Evolutionary conservation across 2,888 invertebrate species (phyloP).

Genomic region (Tromatobia lineatoria): DNA sequence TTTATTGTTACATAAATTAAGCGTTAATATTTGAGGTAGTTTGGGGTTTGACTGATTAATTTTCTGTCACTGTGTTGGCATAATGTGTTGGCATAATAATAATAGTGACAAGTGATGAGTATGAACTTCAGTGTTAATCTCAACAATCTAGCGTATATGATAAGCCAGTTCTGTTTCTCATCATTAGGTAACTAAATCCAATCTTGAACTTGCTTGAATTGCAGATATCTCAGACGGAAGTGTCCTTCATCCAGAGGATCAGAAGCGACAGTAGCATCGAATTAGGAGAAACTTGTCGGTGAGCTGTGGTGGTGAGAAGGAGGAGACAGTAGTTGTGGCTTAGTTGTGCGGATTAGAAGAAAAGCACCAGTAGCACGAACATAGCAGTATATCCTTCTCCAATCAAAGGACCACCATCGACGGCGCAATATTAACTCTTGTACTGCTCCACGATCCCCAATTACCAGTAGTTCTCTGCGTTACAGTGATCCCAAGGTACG

Average conservation of each 20-base stretch:
- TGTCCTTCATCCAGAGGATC: slow-evolving; percentile 11
- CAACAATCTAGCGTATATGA: not conserved
- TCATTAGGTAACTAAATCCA: slow-evolving; percentile 15
- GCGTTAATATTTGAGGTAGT: too few relatives aligned
- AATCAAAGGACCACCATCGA: slow-evolving; percentile 27
- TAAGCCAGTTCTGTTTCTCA: not conserved
- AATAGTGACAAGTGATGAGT: not conserved
- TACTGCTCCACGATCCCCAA: slow-evolving; percentile 11
- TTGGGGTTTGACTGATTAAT: too few relatives aligned
- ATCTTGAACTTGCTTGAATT: slow-evolving; percentile 50
- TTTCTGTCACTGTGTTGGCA: not conserved
- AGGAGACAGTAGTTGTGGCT: slow-evolving; percentile 47
- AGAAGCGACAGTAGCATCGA: slow-evolving; percentile 22
- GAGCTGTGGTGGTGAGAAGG: slow-evolving; percentile 29
- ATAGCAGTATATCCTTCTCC: slow-evolving; percentile 30
- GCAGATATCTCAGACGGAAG: slow-evolving; percentile 28
- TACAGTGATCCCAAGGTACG: slow-evolving; percentile 50
- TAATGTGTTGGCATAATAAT: not conserved
- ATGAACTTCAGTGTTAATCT: not conserved
- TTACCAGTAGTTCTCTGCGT: slow-evolving; percentile 25
- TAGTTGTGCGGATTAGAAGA: slow-evolving; percentile 56
- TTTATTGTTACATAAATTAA: too few relatives aligned
- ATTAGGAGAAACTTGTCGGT: slow-evolving; percentile 47
- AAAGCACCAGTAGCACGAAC: slow-evolving; percentile 35
- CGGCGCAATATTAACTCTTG: slow-evolving; percentile 14